Evolutionary conservation across 2,888 invertebrate genomes (phyloP), one percentile per base, ranked within the genome.

Genomic region (Aphidoletes aphidimyza): DNA sequence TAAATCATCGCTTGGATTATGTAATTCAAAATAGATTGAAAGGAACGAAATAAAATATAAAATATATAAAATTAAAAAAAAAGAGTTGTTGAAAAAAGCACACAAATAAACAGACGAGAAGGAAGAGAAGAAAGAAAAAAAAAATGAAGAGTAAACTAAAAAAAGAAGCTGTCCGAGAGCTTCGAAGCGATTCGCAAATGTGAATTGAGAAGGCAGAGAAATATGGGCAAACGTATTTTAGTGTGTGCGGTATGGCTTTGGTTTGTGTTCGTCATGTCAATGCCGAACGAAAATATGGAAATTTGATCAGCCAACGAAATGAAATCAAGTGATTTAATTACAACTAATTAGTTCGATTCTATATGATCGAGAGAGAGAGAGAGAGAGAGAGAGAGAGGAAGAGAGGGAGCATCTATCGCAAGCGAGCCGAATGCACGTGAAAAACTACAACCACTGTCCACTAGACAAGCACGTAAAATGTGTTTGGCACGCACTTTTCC

Each of bases 221-320:
- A 22, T 30, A 69, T 69, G 30, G 34, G 30, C 34, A 69, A 69
- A 14, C 1, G 17, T 11, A 30, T 69, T 9, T 54, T 19, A 3
- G 22, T 11, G 30, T 69, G 69, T 69, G 69, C 34, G 3, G 14
- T 54, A 54, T 54, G 22, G 9, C 30, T 69, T 22, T 54, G 26
- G 34, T 14, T 5, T 54, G 8, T 30, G 14, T 69, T 0, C 14
- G 30, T 34, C 14, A 0, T 69, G 30, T 30, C 30, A 30, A 30
- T 69, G 69, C 30, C 69, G n/a, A 69, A 69, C 30, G 30, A 30
- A n/a, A 17, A 69, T 69, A 69, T 69, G 69, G 69, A 69, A 69
- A 69, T 69, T 69, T 69, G 69, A 69, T 30, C 69, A n/a, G 34
- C n/a, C 69, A n/a, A 69, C 69, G 8, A 69, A 69, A 54, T 54